These are phyloP conservation scores for Apeltes quadracus DNA, from an alignment of 2,113 vertebrate species.

Conservation along the genomic window DNA sequence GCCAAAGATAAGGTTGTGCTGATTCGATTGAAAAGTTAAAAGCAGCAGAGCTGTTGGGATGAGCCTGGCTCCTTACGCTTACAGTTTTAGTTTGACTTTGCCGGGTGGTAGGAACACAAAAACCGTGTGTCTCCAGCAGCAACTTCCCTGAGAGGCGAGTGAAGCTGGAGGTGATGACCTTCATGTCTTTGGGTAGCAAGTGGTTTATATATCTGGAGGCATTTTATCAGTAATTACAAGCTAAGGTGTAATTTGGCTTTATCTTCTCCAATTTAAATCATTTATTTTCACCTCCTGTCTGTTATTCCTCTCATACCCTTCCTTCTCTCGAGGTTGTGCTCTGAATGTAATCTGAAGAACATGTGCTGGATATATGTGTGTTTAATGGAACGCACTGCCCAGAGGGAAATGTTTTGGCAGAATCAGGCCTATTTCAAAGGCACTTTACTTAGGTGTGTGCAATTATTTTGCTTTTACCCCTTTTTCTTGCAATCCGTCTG, in stretches of 20 bases:
- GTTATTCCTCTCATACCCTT: conserved; percentile 8
- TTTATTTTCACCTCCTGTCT: conserved; percentile 24
- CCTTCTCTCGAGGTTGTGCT: not conserved
- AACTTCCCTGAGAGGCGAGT: conserved; percentile 1
- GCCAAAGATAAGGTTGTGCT: not conserved
- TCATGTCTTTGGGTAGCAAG: not conserved
- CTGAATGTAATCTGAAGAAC: conserved; percentile 27
- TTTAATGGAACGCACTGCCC: conserved; percentile 30
- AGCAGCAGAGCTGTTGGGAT: not conserved
- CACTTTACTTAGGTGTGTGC: conserved; percentile 60
- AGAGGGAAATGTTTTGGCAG: conserved; percentile 50
- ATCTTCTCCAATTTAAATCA: conserved; percentile 23
- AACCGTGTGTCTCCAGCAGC: not conserved
- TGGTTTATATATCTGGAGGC: conserved; percentile 4
- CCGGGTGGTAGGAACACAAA: not conserved
- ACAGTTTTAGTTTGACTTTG: not conserved
- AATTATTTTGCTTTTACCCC: conserved; percentile 79
- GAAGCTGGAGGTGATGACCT: not conserved
- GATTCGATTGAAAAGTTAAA: not conserved
- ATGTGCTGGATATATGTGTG: conserved; percentile 27
- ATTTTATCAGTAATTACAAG: conserved; percentile 8
- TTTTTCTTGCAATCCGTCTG: conserved; percentile 21
- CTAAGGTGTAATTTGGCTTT: conserved; percentile 14
- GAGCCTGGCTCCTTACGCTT: not conserved
- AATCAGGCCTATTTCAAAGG: conserved; percentile 67